Conservation (phyloP, 2,888 invertebrate genomes). For the Agrotis exclamationis region DNA sequence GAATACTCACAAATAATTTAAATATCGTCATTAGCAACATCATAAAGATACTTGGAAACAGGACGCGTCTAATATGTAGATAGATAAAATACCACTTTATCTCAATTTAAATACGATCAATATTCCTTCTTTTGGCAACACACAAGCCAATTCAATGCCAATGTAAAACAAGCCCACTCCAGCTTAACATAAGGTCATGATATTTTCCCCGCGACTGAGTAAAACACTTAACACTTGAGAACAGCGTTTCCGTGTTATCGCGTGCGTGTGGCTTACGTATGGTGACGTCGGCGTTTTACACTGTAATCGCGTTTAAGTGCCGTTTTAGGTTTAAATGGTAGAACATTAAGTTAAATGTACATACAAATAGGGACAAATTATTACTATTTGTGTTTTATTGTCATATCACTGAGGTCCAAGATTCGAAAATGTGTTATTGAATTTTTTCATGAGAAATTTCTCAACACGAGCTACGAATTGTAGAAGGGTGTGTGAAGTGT, state of each 20-base stretch:
- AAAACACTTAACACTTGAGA: slow-evolving; percentile 51
- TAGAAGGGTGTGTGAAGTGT: no score
- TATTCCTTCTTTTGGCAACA: background rate
- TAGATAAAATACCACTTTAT: background rate
- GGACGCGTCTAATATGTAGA: background rate
- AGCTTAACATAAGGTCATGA: slow-evolving; percentile 1
- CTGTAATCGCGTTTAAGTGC: slow-evolving; percentile 53
- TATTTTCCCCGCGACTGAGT: slow-evolving; percentile 25
- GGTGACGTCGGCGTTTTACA: slow-evolving; percentile 44
- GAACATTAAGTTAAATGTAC: slow-evolving; percentile 21
- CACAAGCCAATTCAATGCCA: background rate
- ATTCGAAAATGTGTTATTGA: background rate
- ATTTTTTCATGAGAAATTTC: background rate
- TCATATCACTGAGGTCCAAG: background rate
- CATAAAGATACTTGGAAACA: background rate
- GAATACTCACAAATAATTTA: no score
- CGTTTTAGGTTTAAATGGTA: slow-evolving; percentile 39
- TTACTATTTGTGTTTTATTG: background rate
- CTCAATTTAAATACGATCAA: background rate
- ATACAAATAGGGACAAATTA: slow-evolving; percentile 7
- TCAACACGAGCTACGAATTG: background rate
- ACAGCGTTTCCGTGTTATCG: slow-evolving; percentile 32
- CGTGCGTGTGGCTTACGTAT: slow-evolving; percentile 47
- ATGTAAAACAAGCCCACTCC: background rate
- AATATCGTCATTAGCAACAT: no score